A percentile compares a stretch with the other conserved stretches of the same genome.
These are phyloP conservation scores for Ethmia dodecea DNA, from an alignment of 2,888 invertebrate species.

Conservation along the genomic window DNA sequence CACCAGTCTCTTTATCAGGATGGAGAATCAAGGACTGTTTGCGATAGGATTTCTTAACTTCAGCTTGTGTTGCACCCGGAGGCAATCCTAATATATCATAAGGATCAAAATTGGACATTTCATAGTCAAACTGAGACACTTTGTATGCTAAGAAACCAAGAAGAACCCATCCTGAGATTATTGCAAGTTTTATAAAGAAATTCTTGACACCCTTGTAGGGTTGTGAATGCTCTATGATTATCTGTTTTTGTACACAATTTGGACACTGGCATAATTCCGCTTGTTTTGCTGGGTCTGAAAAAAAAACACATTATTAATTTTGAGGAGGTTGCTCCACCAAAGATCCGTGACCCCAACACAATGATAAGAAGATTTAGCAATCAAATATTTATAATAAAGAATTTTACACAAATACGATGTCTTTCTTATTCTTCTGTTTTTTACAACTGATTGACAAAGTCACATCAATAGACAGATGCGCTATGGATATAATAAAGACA, in stretches of 20 bases:
- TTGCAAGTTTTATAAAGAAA: conserved; percentile 85
- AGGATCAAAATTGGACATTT: conserved; percentile 99
- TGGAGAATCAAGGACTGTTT: conserved; percentile 95
- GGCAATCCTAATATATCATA: conserved; percentile 96
- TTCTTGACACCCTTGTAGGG: conserved; percentile 93
- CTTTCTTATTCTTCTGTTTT: too few relatives aligned
- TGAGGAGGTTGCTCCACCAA: too few relatives aligned
- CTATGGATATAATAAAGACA: too few relatives aligned
- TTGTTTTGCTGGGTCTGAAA: conserved; percentile 85
- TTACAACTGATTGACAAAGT: too few relatives aligned
- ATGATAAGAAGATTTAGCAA: too few relatives aligned
- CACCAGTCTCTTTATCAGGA: conserved; percentile 98
- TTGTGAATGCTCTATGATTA: conserved; percentile 88
- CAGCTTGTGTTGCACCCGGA: conserved; percentile 88
- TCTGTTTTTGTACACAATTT: conserved; percentile 90
- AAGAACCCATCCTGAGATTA: conserved; percentile 89
- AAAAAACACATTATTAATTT: background rate
- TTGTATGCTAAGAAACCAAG: conserved; percentile 91
- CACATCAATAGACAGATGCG: too few relatives aligned
- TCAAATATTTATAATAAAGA: too few relatives aligned
- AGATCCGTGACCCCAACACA: too few relatives aligned
- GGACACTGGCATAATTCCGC: conserved; percentile 93
- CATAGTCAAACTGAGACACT: conserved; percentile 97
- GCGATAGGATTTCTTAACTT: conserved; percentile 97
- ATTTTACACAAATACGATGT: too few relatives aligned